Percentiles rank a stretch among this genome's conserved stretches.
phyloP scores from a whole-genome alignment of 2,797 vertebrate species.

The Sciurus vulgaris region DNA sequence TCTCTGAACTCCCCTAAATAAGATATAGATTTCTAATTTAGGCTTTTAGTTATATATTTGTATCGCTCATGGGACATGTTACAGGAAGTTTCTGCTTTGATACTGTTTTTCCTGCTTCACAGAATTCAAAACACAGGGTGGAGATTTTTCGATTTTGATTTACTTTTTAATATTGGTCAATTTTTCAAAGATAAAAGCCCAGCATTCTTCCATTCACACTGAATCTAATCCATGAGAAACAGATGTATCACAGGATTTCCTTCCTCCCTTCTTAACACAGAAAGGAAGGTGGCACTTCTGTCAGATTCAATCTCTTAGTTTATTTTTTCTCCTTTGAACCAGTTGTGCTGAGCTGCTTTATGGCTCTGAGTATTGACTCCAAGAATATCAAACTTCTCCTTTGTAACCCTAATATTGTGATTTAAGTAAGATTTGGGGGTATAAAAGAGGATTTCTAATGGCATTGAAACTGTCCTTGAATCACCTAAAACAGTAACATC shows the following conservation, averaged over 20 bases:
- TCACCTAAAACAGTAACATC: constrained; percentile 31
- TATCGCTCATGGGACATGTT: constrained; percentile 63
- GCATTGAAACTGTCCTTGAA: constrained; percentile 15
- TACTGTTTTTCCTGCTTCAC: constrained; percentile 73
- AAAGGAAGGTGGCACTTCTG: constrained; percentile 80
- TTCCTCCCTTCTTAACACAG: constrained; percentile 77
- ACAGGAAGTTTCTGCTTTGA: constrained; percentile 78
- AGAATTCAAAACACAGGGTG: constrained; percentile 76
- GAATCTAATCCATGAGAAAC: constrained; percentile 84
- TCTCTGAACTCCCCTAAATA: constrained; percentile 45
- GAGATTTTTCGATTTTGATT: constrained; percentile 78
- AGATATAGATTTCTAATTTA: constrained; percentile 57
- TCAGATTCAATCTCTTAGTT: constrained; percentile 80
- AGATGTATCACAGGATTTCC: constrained; percentile 82
- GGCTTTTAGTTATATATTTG: constrained; percentile 59
- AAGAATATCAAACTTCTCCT: constrained; percentile 77
- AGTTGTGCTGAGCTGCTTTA: constrained; percentile 74
- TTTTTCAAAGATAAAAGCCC: constrained; percentile 82
- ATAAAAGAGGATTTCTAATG: constrained; percentile 49
- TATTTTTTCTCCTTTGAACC: constrained; percentile 84
- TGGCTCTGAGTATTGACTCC: constrained; percentile 68
- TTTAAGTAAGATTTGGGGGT: constrained; percentile 58
- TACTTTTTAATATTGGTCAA: constrained; percentile 82
- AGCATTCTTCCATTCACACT: constrained; percentile 68
- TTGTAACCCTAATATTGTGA: constrained; percentile 66